Evolutionary conservation across 1,140 invertebrate species (phyloP).

Genomic region (Dendrolimus punctatus): DNA sequence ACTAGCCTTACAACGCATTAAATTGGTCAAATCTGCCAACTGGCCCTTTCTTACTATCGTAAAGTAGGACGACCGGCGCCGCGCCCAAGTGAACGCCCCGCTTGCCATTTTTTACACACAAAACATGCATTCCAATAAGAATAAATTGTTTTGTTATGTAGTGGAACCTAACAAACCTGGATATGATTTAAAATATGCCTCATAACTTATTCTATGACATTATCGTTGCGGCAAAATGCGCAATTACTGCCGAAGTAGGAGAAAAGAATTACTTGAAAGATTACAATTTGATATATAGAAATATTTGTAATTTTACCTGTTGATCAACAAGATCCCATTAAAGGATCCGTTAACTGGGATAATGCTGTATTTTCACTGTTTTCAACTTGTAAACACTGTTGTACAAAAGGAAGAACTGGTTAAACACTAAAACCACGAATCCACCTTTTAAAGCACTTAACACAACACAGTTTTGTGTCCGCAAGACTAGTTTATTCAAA

Average conservation of each 20-base stretch:
- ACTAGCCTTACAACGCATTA: too few relatives aligned
- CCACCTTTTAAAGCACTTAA: conserved; percentile 55
- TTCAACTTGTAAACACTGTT: conserved; percentile 61
- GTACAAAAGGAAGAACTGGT: conserved; percentile 57
- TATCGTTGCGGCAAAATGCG: too few relatives aligned
- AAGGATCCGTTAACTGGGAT: conserved; percentile 31
- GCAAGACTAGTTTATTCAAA: conserved; percentile 32
- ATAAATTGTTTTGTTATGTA: too few relatives aligned
- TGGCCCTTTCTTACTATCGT: conserved; percentile 17
- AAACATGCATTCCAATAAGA: conserved; percentile 15
- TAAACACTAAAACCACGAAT: conserved; percentile 59
- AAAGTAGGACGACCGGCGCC: conserved; percentile 30
- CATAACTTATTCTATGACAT: too few relatives aligned
- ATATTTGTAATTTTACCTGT: conserved; percentile 39
- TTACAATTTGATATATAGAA: background rate
- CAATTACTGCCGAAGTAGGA: too few relatives aligned
- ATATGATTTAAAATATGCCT: too few relatives aligned
- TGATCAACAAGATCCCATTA: conserved; percentile 66
- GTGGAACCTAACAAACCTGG: too few relatives aligned
- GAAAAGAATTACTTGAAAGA: background rate
- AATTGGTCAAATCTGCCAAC: conserved; percentile 8
- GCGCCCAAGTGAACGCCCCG: conserved; percentile 22
- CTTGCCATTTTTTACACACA: conserved; percentile 20
- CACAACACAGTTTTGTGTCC: conserved; percentile 38
- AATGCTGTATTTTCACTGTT: conserved; percentile 37